Evolutionary conservation across 1,140 invertebrate species (phyloP), one percentile per base, ranked within the genome.

Genomic region (Orchesella cincta): DNA sequence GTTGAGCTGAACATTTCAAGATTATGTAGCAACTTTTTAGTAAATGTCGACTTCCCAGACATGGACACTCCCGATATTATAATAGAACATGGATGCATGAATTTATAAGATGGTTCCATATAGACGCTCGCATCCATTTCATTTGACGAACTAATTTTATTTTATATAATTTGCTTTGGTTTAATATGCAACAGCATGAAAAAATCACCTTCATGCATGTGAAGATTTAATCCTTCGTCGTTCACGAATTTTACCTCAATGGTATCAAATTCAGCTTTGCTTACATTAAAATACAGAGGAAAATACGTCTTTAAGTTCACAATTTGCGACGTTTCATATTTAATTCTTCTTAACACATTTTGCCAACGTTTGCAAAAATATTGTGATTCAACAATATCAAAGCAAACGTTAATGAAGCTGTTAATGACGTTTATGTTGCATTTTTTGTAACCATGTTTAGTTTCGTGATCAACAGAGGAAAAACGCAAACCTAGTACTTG

Each of bases 71-170:
- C 74, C 26, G 16, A 16, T 51, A 75, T 16, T 2, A 8, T 67
- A 14, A 75, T 57, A 8, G 74, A 75, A 23, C 20, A 75, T 33
- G 74, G 74, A 54, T 52, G 29, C 23, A 14, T 62, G 8, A 62
- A 12, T 46, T 8, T 46, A 46, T 46, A 20, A 12, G 39, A 12
- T 20, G 39, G 39, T 46, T 12, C 20, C 20, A 20, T 46, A 46
- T 12, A 8, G 8, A 12, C 39, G 8, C 20, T 46, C 8, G 39
- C 39, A 46, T 20, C 20, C 39, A 62, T 62, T 28, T 46, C 8
- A 46, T 12, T 20, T 8, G 8, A 46, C 20, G 8, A 46, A 46
- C 39, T 46, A 12, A 8, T 46, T 12, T 8, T 46, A 20, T 8
- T 12, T 12, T 62, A 62, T 62, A 8, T 5, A n/a, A 5, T 62